phyloP scores from a whole-genome alignment of 2,888 invertebrate genomes.

The Morpho achilles region DNA sequence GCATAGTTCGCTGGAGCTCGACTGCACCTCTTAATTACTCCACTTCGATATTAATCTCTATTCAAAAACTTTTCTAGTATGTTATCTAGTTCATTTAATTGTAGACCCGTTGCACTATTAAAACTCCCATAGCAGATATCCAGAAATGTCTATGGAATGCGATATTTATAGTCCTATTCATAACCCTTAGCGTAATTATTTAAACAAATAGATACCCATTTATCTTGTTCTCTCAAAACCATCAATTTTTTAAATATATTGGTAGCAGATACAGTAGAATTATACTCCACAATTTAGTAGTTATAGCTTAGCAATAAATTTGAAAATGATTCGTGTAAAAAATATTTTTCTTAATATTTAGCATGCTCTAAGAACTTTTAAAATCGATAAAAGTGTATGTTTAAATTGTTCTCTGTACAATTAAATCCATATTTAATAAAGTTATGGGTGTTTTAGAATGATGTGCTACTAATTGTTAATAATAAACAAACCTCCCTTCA shows the following conservation, averaged over 20 bases:
- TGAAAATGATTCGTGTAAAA: neutral
- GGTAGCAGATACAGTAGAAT: neutral
- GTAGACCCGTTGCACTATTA: too few relatives aligned
- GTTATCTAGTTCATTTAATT: too few relatives aligned
- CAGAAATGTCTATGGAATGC: too few relatives aligned
- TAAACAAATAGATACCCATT: neutral
- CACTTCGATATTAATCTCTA: too few relatives aligned
- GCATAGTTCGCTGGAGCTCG: too few relatives aligned
- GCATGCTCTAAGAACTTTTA: conserved; percentile 13
- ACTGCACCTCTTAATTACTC: too few relatives aligned
- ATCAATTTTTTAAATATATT: too few relatives aligned
- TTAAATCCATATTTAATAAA: conserved; percentile 1
- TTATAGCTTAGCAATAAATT: conserved; percentile 1
- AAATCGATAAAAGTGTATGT: conserved; percentile 4
- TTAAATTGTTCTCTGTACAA: conserved; percentile 5
- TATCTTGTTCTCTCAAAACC: neutral
- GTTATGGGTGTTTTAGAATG: conserved; percentile 14
- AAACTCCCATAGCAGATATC: too few relatives aligned
- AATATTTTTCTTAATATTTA: conserved; percentile 8
- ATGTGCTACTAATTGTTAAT: conserved; percentile 2
- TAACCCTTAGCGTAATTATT: too few relatives aligned
- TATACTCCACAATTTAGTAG: neutral
- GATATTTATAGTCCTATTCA: too few relatives aligned
- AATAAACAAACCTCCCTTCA: neutral
- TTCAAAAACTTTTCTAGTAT: too few relatives aligned